Evolutionary conservation across 1,140 invertebrate genomes (phyloP), one percentile per base, ranked within the genome.

Genomic region (Schmidtea mediterranea): DNA sequence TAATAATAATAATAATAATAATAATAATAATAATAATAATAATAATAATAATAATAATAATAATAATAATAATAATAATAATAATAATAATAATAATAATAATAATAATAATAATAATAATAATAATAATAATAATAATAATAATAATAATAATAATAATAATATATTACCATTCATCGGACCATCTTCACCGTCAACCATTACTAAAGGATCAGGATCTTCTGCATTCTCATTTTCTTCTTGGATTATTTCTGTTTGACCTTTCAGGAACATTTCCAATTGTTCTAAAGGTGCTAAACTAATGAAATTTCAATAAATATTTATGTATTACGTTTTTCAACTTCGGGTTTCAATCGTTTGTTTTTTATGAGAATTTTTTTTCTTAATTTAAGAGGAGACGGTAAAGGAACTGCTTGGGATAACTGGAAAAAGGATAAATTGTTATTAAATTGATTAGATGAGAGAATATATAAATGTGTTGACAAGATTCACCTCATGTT

Each of bases 351-450:
- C 47, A 98, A 69, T 40, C 89, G 72, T 66, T 94, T 95, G 60
- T 94, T 94, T 66, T 94, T 95, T 50, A 94, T 86, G 48, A 95
- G 81, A 51, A 94, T 92, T 68, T 89, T 92, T 49, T 80, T 72
- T 56, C 76, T 79, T 21, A 94, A 61, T 39, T 76, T 58, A 6
- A 75, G 74, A 0, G 87, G 86, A 21, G 83, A 80, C 15, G 89
- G 89, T 49, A 95, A 65, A 43, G 78, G 73, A 52, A 75, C 68
- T 58, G 80, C 81, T 15, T 37, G 15, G 36, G 36, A 43, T 10
- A 43, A 43, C 10, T 43, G 41, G 41, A 16, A 43, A 43, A 43
- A 43, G 16, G 22, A n/a, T n/a, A n/a, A n/a, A n/a, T n/a, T n/a
- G n/a, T n/a, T n/a, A n/a, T n/a, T n/a, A n/a, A n/a, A n/a, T n/a